These are phyloP conservation scores for Acanthopagrus latus DNA, from an alignment of 2,797 vertebrate genomes.

Conservation along the genomic window DNA sequence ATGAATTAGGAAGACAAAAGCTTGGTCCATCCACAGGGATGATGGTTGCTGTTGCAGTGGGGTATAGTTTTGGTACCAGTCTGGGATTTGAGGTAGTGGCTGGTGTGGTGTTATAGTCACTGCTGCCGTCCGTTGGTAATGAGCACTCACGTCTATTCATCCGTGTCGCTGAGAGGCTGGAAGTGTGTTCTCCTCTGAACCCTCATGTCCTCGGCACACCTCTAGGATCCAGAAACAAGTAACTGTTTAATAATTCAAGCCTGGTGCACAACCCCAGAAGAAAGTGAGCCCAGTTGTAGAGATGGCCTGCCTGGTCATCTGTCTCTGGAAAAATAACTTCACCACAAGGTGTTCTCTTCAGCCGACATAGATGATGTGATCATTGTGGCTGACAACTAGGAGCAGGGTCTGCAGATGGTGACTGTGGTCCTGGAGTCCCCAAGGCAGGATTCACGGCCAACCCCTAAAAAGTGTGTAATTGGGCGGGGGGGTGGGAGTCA, in stretches of 20 bases:
- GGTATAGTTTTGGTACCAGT: conserved; percentile 17
- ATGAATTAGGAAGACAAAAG: conserved; percentile 15
- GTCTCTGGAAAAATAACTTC: conserved; percentile 10
- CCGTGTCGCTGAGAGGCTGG: neutral
- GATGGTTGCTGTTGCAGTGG: conserved; percentile 10
- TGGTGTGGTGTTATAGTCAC: neutral
- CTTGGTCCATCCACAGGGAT: neutral
- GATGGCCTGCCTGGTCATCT: neutral
- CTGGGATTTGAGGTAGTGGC: neutral
- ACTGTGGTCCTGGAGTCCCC: conserved; percentile 44
- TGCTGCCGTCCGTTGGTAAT: conserved; percentile 9
- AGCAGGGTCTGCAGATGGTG: conserved; percentile 62
- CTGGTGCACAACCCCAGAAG: neutral
- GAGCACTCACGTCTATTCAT: conserved; percentile 17
- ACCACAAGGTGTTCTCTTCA: conserved; percentile 15
- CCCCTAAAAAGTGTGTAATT: conserved; percentile 71
- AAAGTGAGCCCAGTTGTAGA: neutral
- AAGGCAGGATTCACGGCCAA: conserved; percentile 53
- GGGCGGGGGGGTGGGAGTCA: conserved; percentile 51
- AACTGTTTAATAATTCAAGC: conserved; percentile 8
- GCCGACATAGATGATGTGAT: conserved; percentile 48
- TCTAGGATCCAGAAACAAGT: neutral
- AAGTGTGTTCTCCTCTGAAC: conserved; percentile 8
- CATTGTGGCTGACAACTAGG: conserved; percentile 44
- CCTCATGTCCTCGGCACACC: neutral